phyloP scores from a whole-genome alignment of 2,888 invertebrate species.

The Metellina segmentata region DNA sequence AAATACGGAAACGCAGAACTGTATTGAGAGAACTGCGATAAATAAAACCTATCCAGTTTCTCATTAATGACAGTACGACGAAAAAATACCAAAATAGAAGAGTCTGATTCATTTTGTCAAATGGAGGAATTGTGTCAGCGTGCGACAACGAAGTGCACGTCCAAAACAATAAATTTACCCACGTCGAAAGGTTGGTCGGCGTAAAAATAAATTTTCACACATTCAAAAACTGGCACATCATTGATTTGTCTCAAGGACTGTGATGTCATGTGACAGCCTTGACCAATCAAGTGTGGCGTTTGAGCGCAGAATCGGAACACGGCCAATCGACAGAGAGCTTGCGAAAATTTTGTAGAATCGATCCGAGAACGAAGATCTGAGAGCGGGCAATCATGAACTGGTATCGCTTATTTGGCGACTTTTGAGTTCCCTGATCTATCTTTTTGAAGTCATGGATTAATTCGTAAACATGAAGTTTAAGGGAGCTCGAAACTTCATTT shows the following conservation, averaged over 20 bases:
- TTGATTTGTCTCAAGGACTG: conserved; percentile 70
- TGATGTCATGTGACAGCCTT: conserved; percentile 69
- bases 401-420: conserved; percentile 48
- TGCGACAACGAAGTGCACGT: not conserved
- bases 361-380: conserved; percentile 11
- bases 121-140: conserved; percentile 39
- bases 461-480: too few relatives aligned
- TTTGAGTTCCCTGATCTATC: not conserved
- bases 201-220: conserved; percentile 36
- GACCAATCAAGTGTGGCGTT: conserved; percentile 66
- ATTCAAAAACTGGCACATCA: conserved; percentile 69
- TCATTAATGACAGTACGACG: not conserved
- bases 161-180: conserved; percentile 11
- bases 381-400: not conserved
- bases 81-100: not conserved
- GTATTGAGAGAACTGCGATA: not conserved
- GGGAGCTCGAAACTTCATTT: too few relatives aligned
- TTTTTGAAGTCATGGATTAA: too few relatives aligned
- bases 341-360: conserved; percentile 59
- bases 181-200: conserved; percentile 4
- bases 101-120: conserved; percentile 79
- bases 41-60: not conserved
- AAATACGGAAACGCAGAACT: not conserved
- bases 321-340: conserved; percentile 52
- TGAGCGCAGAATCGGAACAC: conserved; percentile 31